These are phyloP conservation scores for Typhlichthys eigenmanni DNA, from an alignment of 2,797 vertebrate genomes.

Conservation along the genomic window DNA sequence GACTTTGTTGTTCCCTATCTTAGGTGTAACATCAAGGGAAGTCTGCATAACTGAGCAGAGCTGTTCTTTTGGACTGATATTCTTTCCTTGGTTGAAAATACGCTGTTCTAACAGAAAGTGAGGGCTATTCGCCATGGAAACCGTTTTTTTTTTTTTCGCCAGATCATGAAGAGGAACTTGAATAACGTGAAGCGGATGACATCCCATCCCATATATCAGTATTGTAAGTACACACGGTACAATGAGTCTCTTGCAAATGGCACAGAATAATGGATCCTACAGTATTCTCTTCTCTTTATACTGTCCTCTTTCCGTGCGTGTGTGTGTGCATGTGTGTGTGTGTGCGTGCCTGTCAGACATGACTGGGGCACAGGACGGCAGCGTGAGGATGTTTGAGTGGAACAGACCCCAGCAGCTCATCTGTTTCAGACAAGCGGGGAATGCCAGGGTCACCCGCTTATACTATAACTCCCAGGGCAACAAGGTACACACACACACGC, in stretches of 20 bases:
- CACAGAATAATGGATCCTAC: neutral
- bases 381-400: constrained; percentile 99
- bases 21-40: no score
- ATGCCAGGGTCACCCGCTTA: constrained; percentile 92
- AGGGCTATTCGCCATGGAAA: neutral
- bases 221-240: constrained; percentile 84
- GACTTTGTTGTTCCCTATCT: no score
- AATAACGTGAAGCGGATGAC: constrained; percentile 99
- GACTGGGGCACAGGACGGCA: constrained; percentile 97
- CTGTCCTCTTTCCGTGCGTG: constrained; percentile 6
- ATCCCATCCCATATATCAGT: constrained; percentile 95
- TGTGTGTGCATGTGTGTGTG: constrained; percentile 35
- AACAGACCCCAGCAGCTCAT: constrained; percentile 94
- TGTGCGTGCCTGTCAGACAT: constrained; percentile 79
- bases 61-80: no score
- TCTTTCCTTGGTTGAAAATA: neutral
- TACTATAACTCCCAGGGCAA: constrained; percentile 99
- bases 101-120: neutral
- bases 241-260: neutral
- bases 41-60: no score
- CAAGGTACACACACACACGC: constrained; percentile 75
- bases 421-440: constrained; percentile 96
- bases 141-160: constrained; percentile 32
- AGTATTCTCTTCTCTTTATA: no score
- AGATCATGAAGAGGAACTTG: constrained; percentile 97